Evolutionary conservation across 2,888 invertebrate species (phyloP), one percentile per base, ranked within the genome.

Genomic region (Zaprionus bogoriensis): DNA sequence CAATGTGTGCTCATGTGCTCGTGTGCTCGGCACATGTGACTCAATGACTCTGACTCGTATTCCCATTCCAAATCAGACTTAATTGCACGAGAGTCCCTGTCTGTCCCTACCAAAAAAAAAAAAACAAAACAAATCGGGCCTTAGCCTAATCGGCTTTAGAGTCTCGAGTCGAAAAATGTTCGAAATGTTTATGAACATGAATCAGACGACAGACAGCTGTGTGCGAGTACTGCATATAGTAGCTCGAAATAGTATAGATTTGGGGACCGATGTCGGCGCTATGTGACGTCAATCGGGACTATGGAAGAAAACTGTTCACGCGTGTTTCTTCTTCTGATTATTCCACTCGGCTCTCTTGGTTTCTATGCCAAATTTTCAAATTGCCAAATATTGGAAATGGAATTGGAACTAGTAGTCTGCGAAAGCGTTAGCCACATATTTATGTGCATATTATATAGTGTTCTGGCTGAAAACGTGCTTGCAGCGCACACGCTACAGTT

Each of bases 21-120:
- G 71, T 80, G 74, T 70, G 80, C 59, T 39, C 61, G 47, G 19
- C 52, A 65, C 65, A 80, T 84, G 77, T 78, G 77, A 84, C 61
- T 81, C 75, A 67, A 38, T n/a, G n/a, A n/a, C n/a, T n/a, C n/a
- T n/a, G n/a, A n/a, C n/a, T n/a, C n/a, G n/a, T n/a, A 54, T n/a
- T 41, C 12, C 6, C 14, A 17, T 41, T 12, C n/a, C 20, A 22
- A 39, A 17, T 39, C 10, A 20, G 5, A 5, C 4, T 10, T 5
- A 4, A 20, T 2, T 27, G 27, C 6, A 41, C 7, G 22, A 41
- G 12, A 20, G 10, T 10, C 27, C 2, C 27, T 7, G 5, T 10
- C 27, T 27, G 9, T 27, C 9, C 27, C 27, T n/a, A n/a, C n/a
- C n/a, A n/a, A n/a, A n/a, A n/a, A n/a, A n/a, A n/a, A n/a, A n/a